Evolutionary conservation across 2,113 vertebrate genomes (phyloP).

Genomic region (Crotalus viridis): DNA sequence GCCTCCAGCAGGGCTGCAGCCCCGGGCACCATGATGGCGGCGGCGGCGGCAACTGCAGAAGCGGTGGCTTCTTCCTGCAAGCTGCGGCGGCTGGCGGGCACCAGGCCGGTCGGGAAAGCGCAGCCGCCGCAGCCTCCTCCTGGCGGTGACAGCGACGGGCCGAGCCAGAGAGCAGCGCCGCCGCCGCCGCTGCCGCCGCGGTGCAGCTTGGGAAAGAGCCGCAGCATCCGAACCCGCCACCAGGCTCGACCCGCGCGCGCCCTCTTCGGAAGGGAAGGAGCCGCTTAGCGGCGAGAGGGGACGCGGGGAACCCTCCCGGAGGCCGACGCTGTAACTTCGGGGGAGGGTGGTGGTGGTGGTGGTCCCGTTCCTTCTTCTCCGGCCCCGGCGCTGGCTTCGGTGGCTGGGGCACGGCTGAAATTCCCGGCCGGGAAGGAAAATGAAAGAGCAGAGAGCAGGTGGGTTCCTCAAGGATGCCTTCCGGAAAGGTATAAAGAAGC

Average conservation of each 20-base stretch:
- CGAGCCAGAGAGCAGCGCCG: conserved; percentile 44
- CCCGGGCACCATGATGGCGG: conserved; percentile 37
- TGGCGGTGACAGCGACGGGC: conserved; percentile 60
- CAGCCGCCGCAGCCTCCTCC: conserved; percentile 48
- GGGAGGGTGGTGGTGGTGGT: too few relatives aligned
- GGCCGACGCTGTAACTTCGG: not conserved
- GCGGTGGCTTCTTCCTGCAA: conserved; percentile 52
- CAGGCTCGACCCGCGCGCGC: not conserved
- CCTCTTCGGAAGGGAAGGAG: too few relatives aligned
- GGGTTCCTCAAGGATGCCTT: not conserved
- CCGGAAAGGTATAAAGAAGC: not conserved
- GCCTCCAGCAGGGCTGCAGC: conserved; percentile 27
- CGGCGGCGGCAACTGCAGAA: not conserved
- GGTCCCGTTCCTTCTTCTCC: not conserved
- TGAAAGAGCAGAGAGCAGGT: not conserved
- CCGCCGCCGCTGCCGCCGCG: conserved; percentile 37
- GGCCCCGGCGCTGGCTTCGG: not conserved
- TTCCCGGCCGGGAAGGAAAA: not conserved
- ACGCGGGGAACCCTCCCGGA: not conserved
- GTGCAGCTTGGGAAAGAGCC: conserved; percentile 45
- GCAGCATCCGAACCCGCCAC: conserved; percentile 22
- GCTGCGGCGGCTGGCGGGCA: conserved; percentile 5
- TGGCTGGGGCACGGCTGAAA: not conserved
- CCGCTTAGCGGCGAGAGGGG: fast-evolving
- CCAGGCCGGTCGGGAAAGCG: conserved; percentile 33